phyloP scores from a whole-genome alignment of 2,888 invertebrate species.

The Podotricha telesiphe region DNA sequence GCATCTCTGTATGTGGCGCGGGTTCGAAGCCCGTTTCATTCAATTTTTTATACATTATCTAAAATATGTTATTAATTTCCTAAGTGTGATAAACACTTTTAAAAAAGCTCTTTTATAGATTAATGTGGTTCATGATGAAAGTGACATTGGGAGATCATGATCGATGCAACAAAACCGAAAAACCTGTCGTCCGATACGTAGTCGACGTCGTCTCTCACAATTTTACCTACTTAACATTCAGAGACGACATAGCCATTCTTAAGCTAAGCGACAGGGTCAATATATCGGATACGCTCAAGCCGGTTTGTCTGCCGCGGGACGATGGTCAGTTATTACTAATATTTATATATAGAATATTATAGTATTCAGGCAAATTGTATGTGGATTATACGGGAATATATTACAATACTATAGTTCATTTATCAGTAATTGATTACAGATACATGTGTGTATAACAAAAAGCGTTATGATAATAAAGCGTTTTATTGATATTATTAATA shows the following conservation, averaged over 20 bases:
- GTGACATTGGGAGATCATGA: conserved; percentile 94
- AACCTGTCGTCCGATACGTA: conserved; percentile 90
- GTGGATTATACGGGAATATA: too few species aligned
- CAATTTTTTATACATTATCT: too few species aligned
- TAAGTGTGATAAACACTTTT: too few species aligned
- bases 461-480: too few species aligned
- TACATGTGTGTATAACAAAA: too few species aligned
- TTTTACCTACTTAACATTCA: conserved; percentile 92
- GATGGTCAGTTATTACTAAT: conserved; percentile 74
- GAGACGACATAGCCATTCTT: conserved; percentile 92
- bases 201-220: conserved; percentile 89
- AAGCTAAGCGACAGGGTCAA: conserved; percentile 90
- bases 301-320: conserved; percentile 90
- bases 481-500: too few species aligned
- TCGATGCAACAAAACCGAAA: conserved; percentile 88
- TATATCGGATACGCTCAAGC: conserved; percentile 89
- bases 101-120: conserved; percentile 80
- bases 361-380: too few species aligned
- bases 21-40: too few species aligned
- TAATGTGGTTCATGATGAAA: conserved; percentile 96
- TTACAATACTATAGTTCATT: too few species aligned
- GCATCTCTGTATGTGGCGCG: too few species aligned
- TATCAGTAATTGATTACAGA: too few species aligned
- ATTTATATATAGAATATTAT: background rate
- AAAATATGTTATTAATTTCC: too few species aligned